Evolutionary conservation across 2,888 invertebrate genomes (phyloP).

Genomic region (Cephonodes hylas): DNA sequence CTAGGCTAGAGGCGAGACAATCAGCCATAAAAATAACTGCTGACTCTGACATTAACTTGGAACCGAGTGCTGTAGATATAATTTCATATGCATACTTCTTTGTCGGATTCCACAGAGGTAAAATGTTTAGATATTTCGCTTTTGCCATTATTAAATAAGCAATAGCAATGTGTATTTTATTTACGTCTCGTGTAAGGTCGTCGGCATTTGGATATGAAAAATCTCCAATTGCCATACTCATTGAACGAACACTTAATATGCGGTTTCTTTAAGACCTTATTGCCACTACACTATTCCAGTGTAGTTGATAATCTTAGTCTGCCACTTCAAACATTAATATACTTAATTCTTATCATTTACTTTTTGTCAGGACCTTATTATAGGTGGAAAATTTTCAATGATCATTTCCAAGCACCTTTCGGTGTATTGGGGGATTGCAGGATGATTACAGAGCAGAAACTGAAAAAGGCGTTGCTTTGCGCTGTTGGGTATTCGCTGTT

Average conservation of each 20-base stretch:
- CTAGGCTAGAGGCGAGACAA: slow-evolving; percentile 40
- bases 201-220: no score
- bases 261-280: no score
- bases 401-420: slow-evolving; percentile 83
- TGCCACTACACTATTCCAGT: no score
- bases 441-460: slow-evolving; percentile 79
- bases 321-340: background rate
- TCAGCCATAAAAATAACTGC: slow-evolving; percentile 24
- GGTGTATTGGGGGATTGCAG: slow-evolving; percentile 78
- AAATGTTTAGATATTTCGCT: background rate
- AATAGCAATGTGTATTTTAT: no score
- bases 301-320: no score
- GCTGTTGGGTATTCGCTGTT: slow-evolving; percentile 76
- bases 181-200: no score
- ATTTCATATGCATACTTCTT: slow-evolving; percentile 90
- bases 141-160: no score
- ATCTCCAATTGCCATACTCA: no score
- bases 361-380: slow-evolving; percentile 89
- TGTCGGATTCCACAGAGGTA: slow-evolving; percentile 91
- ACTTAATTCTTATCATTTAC: slow-evolving; percentile 44
- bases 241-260: no score
- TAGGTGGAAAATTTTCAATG: slow-evolving; percentile 87
- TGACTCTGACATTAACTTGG: slow-evolving; percentile 43
- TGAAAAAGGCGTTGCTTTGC: slow-evolving; percentile 83
- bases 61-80: slow-evolving; percentile 82